phyloP scores from a whole-genome alignment of 2,797 vertebrate genomes.

The Loris lydekkerianus region DNA sequence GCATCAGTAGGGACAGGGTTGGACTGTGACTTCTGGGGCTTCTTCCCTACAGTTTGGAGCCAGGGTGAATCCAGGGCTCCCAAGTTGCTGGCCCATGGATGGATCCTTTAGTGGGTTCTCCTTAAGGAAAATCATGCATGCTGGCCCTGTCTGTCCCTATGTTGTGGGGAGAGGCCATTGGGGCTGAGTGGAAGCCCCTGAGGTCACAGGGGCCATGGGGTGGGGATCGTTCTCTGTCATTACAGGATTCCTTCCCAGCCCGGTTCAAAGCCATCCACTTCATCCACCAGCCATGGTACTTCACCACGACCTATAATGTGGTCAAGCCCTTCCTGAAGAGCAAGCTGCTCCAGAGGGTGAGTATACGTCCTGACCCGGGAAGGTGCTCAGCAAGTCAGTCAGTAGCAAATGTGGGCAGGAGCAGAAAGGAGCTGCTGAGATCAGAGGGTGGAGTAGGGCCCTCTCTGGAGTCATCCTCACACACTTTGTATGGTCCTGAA shows the following conservation, averaged over 20 bases:
- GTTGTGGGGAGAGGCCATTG: neutral
- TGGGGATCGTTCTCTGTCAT: neutral
- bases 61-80: neutral
- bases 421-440: neutral
- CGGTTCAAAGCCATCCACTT: conserved; percentile 98
- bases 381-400: neutral
- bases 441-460: neutral
- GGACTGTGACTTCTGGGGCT: neutral
- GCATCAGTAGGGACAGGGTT: neutral
- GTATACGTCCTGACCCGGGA: conserved; percentile 1
- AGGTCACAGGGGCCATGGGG: neutral
- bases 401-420: neutral
- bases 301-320: conserved; percentile 98
- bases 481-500: neutral
- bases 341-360: conserved; percentile 98
- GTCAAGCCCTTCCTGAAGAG: conserved; percentile 98
- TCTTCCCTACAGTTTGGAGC: neutral
- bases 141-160: neutral
- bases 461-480: neutral
- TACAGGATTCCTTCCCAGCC: conserved; percentile 97
- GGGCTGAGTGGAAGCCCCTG: neutral
- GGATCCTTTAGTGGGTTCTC: neutral
- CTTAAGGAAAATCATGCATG: neutral
- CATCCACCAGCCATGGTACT: conserved; percentile 99
- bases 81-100: neutral